These are phyloP conservation scores for Pyrrhia umbra DNA, from an alignment of 2,888 invertebrate species.

Conservation along the genomic window DNA sequence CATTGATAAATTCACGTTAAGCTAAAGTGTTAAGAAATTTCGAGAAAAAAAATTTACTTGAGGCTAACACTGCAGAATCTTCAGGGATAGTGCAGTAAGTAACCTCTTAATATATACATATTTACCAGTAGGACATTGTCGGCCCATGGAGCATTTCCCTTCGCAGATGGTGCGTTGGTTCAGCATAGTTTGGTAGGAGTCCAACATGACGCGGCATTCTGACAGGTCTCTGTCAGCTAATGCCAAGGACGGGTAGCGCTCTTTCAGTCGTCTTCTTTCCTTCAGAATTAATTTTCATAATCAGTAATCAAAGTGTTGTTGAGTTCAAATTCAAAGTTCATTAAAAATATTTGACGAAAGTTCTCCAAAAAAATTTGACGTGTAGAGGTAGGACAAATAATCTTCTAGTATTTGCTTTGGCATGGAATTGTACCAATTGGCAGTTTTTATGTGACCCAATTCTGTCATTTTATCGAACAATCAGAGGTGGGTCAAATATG, in stretches of 20 bases:
- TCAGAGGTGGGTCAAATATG: conserved; percentile 37
- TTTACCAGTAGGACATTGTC: conserved; percentile 95
- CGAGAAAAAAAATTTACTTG: conserved; percentile 24
- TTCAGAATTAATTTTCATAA: conserved; percentile 77
- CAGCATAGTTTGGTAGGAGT: conserved; percentile 95
- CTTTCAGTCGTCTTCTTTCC: conserved; percentile 95
- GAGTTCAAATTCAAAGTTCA: no score
- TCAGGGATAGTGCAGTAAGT: conserved; percentile 1
- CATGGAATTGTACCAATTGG: background rate
- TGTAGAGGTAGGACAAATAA: background rate
- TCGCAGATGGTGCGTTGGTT: conserved; percentile 95
- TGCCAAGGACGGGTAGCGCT: conserved; percentile 95
- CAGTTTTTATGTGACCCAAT: conserved; percentile 30
- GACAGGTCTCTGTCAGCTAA: conserved; percentile 93
- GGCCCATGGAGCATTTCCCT: conserved; percentile 95
- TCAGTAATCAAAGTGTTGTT: no score
- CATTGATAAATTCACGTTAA: conserved; percentile 38
- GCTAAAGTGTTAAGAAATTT: background rate
- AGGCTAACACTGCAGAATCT: conserved; percentile 20
- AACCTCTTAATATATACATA: conserved; percentile 2
- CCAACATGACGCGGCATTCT: conserved; percentile 94
- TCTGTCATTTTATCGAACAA: conserved; percentile 23
- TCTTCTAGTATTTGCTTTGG: background rate
- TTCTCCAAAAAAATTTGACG: no score
- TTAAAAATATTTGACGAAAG: no score